Percentiles rank a stretch among this genome's conserved stretches.
Evolutionary conservation across 2,113 vertebrate species (phyloP).

Genomic region (Scophthalmus maximus): DNA sequence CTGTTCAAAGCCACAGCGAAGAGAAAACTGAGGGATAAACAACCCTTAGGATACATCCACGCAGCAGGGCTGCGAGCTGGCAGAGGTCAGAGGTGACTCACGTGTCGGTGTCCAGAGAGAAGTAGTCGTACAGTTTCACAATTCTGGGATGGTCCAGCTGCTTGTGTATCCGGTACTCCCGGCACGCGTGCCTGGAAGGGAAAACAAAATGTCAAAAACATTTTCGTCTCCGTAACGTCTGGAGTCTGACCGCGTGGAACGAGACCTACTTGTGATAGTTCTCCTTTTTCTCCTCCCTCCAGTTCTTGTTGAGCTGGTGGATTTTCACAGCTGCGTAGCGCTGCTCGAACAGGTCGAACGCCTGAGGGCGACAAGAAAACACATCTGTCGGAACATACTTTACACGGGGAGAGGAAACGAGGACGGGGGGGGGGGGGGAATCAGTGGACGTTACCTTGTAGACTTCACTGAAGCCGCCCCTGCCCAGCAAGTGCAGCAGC

Average conservation of each 20-base stretch:
- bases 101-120: slow-evolving; percentile 99
- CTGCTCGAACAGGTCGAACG: slow-evolving; percentile 99
- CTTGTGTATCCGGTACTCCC: slow-evolving; percentile 99
- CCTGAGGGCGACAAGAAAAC: slow-evolving; percentile 77
- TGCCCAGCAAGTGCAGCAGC: slow-evolving; percentile 96
- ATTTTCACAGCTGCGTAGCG: slow-evolving; percentile 99
- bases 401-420: not conserved
- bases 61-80: slow-evolving; percentile 41
- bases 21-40: not conserved
- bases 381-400: not conserved
- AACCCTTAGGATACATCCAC: slow-evolving; percentile 24
- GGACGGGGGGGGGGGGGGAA: no score
- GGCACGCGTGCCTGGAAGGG: slow-evolving; percentile 93
- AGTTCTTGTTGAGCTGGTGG: slow-evolving; percentile 99
- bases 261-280: slow-evolving; percentile 97
- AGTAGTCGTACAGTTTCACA: slow-evolving; percentile 99
- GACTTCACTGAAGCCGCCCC: slow-evolving; percentile 99
- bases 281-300: slow-evolving; percentile 99
- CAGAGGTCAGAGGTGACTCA: slow-evolving; percentile 83
- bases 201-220: slow-evolving; percentile 42
- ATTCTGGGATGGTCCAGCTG: slow-evolving; percentile 99
- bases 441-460: slow-evolving; percentile 93
- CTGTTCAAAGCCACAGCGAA: not conserved
- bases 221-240: slow-evolving; percentile 9
- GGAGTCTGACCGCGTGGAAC: not conserved